Evolutionary conservation across 2,888 invertebrate genomes (phyloP).

Genomic region (Melanchra persicariae): DNA sequence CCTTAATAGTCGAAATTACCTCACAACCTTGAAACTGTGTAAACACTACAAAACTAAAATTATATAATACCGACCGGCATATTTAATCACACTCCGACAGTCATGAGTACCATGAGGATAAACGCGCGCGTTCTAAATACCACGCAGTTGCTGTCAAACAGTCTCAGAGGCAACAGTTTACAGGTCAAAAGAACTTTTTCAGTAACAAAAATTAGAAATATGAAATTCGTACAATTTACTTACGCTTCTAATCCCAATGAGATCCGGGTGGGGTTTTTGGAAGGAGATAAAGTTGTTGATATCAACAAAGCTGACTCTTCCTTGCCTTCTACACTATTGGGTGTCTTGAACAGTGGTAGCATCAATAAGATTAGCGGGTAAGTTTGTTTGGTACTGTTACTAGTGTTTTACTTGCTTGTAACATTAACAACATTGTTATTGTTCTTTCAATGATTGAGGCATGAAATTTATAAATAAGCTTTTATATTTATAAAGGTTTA

Average conservation of each 20-base stretch:
- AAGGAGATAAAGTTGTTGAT: constrained; percentile 92
- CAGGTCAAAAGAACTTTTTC: constrained; percentile 72
- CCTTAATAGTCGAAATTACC: constrained; percentile 26
- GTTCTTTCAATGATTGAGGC: too few species aligned
- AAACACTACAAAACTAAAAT: constrained; percentile 60
- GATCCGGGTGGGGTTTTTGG: constrained; percentile 93
- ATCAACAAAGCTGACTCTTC: constrained; percentile 91
- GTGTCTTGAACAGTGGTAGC: constrained; percentile 83
- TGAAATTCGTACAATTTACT: constrained; percentile 94
- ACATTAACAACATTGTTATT: background rate
- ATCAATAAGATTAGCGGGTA: constrained; percentile 80
- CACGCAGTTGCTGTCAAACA: constrained; percentile 67
- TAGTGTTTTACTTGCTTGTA: background rate
- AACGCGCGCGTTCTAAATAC: constrained; percentile 71
- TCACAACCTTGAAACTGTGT: constrained; percentile 54
- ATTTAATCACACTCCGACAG: constrained; percentile 25
- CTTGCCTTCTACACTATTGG: constrained; percentile 83
- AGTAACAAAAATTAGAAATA: constrained; percentile 78
- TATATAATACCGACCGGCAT: constrained; percentile 63
- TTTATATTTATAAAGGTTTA: too few species aligned
- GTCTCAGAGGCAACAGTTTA: constrained; percentile 59
- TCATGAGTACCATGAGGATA: constrained; percentile 73
- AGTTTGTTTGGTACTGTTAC: constrained; percentile 60
- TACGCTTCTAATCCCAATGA: constrained; percentile 89
- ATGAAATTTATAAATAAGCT: too few species aligned